Evolutionary conservation across 1,140 invertebrate genomes (phyloP).

Genomic region (Drosophila navojoa): DNA sequence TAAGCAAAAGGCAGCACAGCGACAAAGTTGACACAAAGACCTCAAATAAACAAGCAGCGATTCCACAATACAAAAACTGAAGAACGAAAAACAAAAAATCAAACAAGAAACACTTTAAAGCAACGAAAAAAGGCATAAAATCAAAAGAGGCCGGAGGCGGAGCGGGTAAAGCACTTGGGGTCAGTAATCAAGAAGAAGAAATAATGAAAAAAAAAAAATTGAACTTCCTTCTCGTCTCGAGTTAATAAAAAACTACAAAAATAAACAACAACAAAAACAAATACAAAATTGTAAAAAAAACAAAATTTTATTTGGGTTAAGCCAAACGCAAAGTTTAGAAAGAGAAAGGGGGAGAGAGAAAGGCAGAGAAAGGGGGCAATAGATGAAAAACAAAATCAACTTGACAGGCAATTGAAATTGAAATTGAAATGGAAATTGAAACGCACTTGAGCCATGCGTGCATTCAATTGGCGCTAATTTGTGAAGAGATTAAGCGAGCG

Average conservation of each 20-base stretch:
- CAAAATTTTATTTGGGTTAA: slow-evolving; percentile 71
- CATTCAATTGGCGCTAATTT: slow-evolving; percentile 48
- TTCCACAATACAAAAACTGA: slow-evolving; percentile 42
- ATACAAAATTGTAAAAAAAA: slow-evolving; percentile 49
- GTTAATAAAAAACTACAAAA: slow-evolving; percentile 25
- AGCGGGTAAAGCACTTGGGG: slow-evolving; percentile 3
- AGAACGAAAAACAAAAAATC: slow-evolving; percentile 46
- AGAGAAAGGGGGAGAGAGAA: slow-evolving; percentile 40
- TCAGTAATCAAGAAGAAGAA: slow-evolving; percentile 24
- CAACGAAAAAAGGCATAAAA: slow-evolving; percentile 13
- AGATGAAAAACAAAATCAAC: slow-evolving; percentile 52
- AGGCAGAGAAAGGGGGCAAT: slow-evolving; percentile 34
- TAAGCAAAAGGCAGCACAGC: slow-evolving; percentile 46
- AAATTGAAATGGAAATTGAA: slow-evolving; percentile 63
- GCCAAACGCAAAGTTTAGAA: slow-evolving; percentile 42
- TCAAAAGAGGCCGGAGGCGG: slow-evolving; percentile 18
- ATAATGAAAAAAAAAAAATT: slow-evolving; percentile 65
- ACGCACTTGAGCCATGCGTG: slow-evolving; percentile 51
- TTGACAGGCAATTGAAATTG: slow-evolving; percentile 64
- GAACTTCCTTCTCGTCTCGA: slow-evolving; percentile 62
- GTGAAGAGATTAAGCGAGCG: slow-evolving; percentile 28
- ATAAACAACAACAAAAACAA: slow-evolving; percentile 19
- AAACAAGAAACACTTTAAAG: slow-evolving; percentile 36
- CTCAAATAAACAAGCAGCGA: slow-evolving; percentile 76
- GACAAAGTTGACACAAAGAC: slow-evolving; percentile 74